Evolutionary conservation across 2,113 vertebrate species (phyloP).

Genomic region (Synchiropus splendidus): DNA sequence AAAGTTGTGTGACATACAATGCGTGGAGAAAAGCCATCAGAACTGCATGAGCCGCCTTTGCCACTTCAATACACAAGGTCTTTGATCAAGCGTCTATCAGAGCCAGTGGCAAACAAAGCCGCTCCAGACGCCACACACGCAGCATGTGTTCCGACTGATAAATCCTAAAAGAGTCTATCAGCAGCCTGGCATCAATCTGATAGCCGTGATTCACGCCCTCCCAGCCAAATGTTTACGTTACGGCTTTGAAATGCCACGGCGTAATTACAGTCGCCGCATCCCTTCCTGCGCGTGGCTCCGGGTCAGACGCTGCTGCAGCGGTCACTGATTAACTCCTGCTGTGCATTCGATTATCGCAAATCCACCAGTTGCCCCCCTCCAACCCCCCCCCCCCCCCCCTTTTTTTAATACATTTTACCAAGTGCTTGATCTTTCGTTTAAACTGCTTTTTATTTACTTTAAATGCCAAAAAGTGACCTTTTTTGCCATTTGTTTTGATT

Average conservation of each 20-base stretch:
- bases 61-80: too few relatives aligned
- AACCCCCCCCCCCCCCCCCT: not conserved
- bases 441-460: too few relatives aligned
- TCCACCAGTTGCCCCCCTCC: not conserved
- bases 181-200: constrained; percentile 30
- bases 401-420: not conserved
- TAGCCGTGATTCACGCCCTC: constrained; percentile 30
- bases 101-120: too few relatives aligned
- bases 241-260: constrained; percentile 32
- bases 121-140: too few relatives aligned
- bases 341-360: constrained; percentile 9
- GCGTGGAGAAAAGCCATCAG: too few relatives aligned
- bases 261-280: constrained; percentile 19
- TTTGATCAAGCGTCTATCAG: too few relatives aligned
- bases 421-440: too few relatives aligned
- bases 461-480: too few relatives aligned
- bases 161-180: constrained; percentile 22
- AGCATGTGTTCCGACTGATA: constrained; percentile 27
- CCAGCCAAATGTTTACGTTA: constrained; percentile 39
- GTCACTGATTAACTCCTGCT: constrained; percentile 21
- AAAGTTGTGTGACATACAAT: too few relatives aligned
- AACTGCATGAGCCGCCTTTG: too few relatives aligned
- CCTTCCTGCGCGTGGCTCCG: constrained; percentile 17
- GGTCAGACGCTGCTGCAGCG: constrained; percentile 22
- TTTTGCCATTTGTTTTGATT: too few relatives aligned